Evolutionary conservation across 2,888 invertebrate genomes (phyloP).

Genomic region (Caenorhabditis virilis): DNA sequence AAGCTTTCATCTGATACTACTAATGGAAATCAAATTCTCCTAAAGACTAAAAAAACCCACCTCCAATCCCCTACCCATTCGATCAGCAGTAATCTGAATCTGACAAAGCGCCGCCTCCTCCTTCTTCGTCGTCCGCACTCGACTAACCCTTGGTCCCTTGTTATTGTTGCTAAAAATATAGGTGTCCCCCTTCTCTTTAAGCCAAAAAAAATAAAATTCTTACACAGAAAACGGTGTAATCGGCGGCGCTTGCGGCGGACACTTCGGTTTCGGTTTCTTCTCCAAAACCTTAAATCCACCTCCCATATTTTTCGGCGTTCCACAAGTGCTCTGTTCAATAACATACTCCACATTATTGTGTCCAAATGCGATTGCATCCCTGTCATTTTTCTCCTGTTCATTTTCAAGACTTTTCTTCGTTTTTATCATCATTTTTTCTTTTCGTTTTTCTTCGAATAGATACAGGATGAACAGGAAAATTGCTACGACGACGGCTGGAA

Average conservation of each 20-base stretch:
- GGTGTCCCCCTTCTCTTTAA: background rate
- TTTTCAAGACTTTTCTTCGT: slow-evolving; percentile 2
- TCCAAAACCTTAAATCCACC: slow-evolving; percentile 8
- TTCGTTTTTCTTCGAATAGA: background rate
- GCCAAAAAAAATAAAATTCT: background rate
- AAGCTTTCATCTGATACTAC: too few species aligned
- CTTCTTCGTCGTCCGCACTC: slow-evolving; percentile 1
- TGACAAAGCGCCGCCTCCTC: slow-evolving; percentile 2
- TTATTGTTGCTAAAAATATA: background rate
- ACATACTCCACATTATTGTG: slow-evolving; percentile 3
- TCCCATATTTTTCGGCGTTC: slow-evolving; percentile 1
- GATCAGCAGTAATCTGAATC: background rate
- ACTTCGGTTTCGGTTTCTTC: slow-evolving; percentile 2
- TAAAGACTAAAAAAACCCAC: background rate
- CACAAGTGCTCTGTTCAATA: slow-evolving; percentile 1
- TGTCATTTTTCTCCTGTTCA: slow-evolving; percentile 8
- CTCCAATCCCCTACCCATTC: slow-evolving; percentile 1
- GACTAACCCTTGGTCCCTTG: background rate
- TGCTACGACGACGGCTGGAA: background rate
- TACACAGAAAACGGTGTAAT: slow-evolving; percentile 6
- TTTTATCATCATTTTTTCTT: background rate
- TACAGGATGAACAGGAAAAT: slow-evolving; percentile 1
- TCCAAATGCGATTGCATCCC: slow-evolving; percentile 8
- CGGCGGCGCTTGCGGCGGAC: background rate
- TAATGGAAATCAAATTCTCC: too few species aligned